Evolutionary conservation across 2,797 vertebrate genomes (phyloP), one percentile per base, ranked within the genome.

Genomic region (Cryptoprocta ferox): DNA sequence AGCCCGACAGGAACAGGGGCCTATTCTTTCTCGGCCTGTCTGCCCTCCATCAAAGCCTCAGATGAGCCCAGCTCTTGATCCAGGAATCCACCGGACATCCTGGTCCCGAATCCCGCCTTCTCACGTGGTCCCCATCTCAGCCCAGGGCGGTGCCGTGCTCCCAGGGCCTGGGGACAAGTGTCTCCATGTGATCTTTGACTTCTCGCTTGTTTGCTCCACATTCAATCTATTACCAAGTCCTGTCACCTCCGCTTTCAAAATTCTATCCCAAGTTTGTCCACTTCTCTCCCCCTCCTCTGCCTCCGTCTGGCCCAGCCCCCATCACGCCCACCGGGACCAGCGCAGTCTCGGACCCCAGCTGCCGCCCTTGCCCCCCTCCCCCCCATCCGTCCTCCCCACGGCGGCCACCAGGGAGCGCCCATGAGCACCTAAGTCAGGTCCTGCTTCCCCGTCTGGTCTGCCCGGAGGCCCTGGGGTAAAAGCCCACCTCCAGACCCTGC

Each of bases 241-340:
- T 53, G 63, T 71, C 32, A 32, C 42, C 45, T 59, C 87, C 81
- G 75, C 48, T 61, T 59, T 86, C 92, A 89, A 78, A 89, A 50
- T 37, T 71, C 21, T 85, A 0, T 48, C 65, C 70, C 39, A 71
- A 59, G 24, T 59, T 50, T 42, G 24, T 24, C 39, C 39, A 7
- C 21, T 50, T 89, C 30, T 48, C 18, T 7, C 50, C n/a, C 12
- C 3, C 39, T 35, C 30, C 83, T 75, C 35, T 39, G 63, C 79
- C 70, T 39, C 50, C 70, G 35, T 61, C 30, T 70, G 8, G 50
- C 35, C 68, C n/a, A 75, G 78, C 45, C 26, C 26, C 26, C 26
- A 12, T 56, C 24, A 19, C n/a, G 28, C 70, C 59, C 53, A 30
- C 53, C 19, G 26, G n/a, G 63, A 9, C 42, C 53, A 7, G 50